Base-by-base conservation (phyloP, 2,113 vertebrate species). In the Merops nubicus region DNA sequence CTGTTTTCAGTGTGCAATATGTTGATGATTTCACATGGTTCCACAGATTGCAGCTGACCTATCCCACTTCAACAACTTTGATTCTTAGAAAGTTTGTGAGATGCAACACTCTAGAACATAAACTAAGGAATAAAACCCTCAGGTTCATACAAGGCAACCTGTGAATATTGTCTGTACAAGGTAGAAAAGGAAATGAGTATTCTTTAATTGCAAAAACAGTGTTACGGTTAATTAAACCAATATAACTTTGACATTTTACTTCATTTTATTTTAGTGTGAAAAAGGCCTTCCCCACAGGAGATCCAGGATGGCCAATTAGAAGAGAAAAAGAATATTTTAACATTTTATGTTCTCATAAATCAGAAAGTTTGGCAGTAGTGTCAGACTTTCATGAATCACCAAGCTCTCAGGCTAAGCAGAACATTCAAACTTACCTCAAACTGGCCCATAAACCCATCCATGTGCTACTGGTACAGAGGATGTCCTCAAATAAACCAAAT, bases 321-420 rank as follows among this genome's bases (percentile, higher is more conserved):
- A 36, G 54, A 62, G 54, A 90, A 78, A 40, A 90, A 42, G 34
- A 90, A 70, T 12, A 5, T 59, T 91, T 94, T 89, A 87, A 82
- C 67, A 45, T 91, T 95, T 95, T 77, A 67, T 84, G 21, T 88
- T 91, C 54, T 67, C 59, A 74, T 94, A 94, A 94, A 88, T 88
- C 85, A 83, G 70, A 62, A 92, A 88, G 89, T 78, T 90, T 88
- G 67, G 81, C 26, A 5, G 42, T 34, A 2, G 28, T 79, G 73
- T 97, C 76, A 43, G 65, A 60, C 34, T 85, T 23, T 48, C 65
- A 85, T 62, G 82, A 95, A 95, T 86, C 72, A 90, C 56, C 38
- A 92, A 76, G 38, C 38, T 89, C 88, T 73, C 59, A 67, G 73
- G 62, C 69, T 84, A 59, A 96, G 64, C 59, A 64, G 36, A 93